A percentile compares a stretch with the other conserved stretches of the same genome.
Conservation (phyloP, 2,888 invertebrate genomes). For the Drosophila emarginata region DNA sequence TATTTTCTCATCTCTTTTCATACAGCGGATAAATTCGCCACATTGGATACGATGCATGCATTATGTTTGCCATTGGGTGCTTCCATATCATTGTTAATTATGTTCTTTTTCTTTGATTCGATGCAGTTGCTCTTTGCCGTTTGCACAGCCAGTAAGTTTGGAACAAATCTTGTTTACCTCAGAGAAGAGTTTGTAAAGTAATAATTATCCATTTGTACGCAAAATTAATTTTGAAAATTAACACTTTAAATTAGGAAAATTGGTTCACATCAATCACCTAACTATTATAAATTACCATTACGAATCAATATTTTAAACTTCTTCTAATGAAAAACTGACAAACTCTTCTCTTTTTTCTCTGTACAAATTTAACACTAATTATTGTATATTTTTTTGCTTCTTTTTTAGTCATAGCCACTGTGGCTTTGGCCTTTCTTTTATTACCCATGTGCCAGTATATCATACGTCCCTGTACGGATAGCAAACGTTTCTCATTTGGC, state of each 20-base stretch:
- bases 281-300: no score
- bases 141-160: conserved; percentile 95
- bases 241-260: no score
- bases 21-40: conserved; percentile 89
- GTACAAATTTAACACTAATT: no score
- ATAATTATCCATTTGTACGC: no score
- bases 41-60: conserved; percentile 98
- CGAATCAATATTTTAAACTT: no score
- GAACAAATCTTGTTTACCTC: no score
- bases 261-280: no score
- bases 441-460: conserved; percentile 99
- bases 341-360: no score
- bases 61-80: conserved; percentile 97
- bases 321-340: no score
- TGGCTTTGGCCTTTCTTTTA: conserved; percentile 96
- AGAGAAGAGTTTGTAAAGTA: no score
- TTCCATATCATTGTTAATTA: conserved; percentile 96
- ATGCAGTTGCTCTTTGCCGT: conserved; percentile 98
- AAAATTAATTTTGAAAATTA: no score
- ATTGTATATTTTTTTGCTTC: not conserved
- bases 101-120: conserved; percentile 99
- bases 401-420: conserved; percentile 94
- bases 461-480: conserved; percentile 91
- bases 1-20: conserved; percentile 11
- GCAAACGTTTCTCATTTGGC: conserved; percentile 93